These are phyloP conservation scores for Aporrectodea caliginosa DNA, from an alignment of 1,140 invertebrate species.

Conservation along the genomic window DNA sequence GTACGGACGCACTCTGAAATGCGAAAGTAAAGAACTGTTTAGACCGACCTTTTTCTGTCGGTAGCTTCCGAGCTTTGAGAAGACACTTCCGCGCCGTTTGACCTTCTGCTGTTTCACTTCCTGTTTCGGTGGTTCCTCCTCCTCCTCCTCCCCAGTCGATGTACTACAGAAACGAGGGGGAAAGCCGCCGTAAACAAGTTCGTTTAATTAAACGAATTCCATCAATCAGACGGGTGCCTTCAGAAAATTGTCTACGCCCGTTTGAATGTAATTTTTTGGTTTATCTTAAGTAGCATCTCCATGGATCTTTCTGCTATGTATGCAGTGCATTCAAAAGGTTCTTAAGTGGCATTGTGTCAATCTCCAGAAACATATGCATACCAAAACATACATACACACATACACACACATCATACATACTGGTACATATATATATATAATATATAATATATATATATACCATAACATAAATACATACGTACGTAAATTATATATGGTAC, in stretches of 20 bases:
- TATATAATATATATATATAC: too few relatives aligned
- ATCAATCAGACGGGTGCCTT: neutral
- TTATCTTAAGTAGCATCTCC: neutral
- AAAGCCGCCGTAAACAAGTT: neutral
- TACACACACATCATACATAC: too few relatives aligned
- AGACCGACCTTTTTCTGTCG: constrained; percentile 8
- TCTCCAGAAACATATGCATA: too few relatives aligned
- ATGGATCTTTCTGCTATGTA: neutral
- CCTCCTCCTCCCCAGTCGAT: neutral
- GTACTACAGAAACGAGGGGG: neutral
- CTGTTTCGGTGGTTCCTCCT: neutral
- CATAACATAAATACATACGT: too few relatives aligned
- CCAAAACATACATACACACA: too few relatives aligned
- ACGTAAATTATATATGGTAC: too few relatives aligned
- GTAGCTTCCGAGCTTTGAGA: constrained; percentile 12
- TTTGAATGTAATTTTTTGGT: too few relatives aligned
- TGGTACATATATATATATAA: too few relatives aligned
- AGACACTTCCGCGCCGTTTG: constrained; percentile 5
- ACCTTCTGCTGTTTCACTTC: constrained; percentile 5
- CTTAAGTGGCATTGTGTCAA: too few relatives aligned
- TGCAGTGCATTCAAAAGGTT: neutral
- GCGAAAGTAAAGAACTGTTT: too few relatives aligned
- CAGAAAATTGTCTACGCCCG: neutral
- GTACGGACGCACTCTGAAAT: too few relatives aligned
- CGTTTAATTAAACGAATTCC: too few relatives aligned